Evolutionary conservation across 2,888 invertebrate genomes (phyloP), one percentile per base, ranked within the genome.

Genomic region (Drosophila yooni): DNA sequence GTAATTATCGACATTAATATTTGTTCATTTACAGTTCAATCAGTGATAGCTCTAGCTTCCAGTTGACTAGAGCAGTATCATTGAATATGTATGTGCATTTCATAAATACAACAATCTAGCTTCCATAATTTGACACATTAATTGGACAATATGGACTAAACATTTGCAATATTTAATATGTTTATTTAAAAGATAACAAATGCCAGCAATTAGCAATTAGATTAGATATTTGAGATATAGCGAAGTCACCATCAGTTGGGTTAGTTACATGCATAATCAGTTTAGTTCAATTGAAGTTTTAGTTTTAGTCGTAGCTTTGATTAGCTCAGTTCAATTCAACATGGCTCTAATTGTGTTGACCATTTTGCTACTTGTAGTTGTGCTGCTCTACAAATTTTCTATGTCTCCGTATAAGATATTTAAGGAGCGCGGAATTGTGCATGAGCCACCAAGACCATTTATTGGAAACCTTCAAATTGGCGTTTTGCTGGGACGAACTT

Each of bases 371-470:
- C 46, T 80, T 11, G 4, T 87, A 1, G 18, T 76, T 2, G 71
- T 33, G 4, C 27, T 82, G 65, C n/a, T 79, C 50, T 88, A 89
- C 25, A 81, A 76, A 51, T 67, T 70, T 53, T 69, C 68, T 0
- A 72, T 79, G 50, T 31, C 54, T n/a, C 77, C 70, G 0, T 79
- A 75, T 52, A 15, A 50, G n/a, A 36, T 51, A 0, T 79, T 89
- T 31, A 58, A 40, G 21, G 76, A 80, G 6, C 70, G 87, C 3
- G 83, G 85, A n/a, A 69, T 86, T 31, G 10, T 53, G 0, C 57
- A 71, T 13, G 65, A 65, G 2, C 36, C 50, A 13, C 88, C 88
- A 0, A 67, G 25, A 31, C 85, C 85, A 0, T 61, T 88, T 15
- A 36, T 86, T 8, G 86, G 86, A 5, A 86, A 80, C 46, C 2